Percentiles rank a stretch among this genome's conserved stretches.
These are phyloP conservation scores for Tetragnatha versicolor DNA, from an alignment of 1,140 invertebrate genomes.

Conservation along the genomic window DNA sequence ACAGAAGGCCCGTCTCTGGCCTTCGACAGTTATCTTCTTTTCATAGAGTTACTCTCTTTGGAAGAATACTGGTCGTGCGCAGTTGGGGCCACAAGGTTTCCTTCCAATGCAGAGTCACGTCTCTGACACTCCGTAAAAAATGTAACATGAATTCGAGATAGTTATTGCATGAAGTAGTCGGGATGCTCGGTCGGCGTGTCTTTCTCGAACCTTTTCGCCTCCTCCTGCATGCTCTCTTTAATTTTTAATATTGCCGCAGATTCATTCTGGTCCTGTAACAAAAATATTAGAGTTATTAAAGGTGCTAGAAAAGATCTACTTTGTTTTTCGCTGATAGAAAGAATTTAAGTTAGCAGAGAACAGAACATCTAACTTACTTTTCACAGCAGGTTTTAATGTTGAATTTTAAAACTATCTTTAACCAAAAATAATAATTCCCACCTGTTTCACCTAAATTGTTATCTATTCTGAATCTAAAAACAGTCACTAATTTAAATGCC, in stretches of 20 bases:
- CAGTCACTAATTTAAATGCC: no score
- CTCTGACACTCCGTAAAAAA: not conserved
- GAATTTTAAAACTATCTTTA: no score
- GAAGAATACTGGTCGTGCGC: constrained; percentile 10
- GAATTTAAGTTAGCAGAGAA: no score
- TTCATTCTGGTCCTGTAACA: constrained; percentile 82
- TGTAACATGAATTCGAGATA: not conserved
- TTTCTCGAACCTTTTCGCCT: constrained; percentile 99
- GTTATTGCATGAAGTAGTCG: constrained; percentile 72
- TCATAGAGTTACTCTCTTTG: constrained; percentile 17
- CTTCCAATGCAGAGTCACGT: not conserved
- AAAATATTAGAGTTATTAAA: no score
- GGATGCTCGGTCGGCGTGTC: constrained; percentile 84
- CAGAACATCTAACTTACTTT: no score
- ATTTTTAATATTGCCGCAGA: constrained; percentile 99
- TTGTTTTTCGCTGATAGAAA: no score
- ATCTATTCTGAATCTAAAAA: no score
- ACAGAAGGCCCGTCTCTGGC: not conserved
- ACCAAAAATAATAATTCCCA: no score
- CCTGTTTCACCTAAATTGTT: no score
- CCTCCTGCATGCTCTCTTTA: constrained; percentile 99
- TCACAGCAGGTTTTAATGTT: no score
- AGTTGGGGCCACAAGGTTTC: constrained; percentile 20
- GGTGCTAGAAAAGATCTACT: no score
- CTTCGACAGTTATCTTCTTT: constrained; percentile 1